phyloP scores from a whole-genome alignment of 2,113 vertebrate species.

The Geococcyx californianus region DNA sequence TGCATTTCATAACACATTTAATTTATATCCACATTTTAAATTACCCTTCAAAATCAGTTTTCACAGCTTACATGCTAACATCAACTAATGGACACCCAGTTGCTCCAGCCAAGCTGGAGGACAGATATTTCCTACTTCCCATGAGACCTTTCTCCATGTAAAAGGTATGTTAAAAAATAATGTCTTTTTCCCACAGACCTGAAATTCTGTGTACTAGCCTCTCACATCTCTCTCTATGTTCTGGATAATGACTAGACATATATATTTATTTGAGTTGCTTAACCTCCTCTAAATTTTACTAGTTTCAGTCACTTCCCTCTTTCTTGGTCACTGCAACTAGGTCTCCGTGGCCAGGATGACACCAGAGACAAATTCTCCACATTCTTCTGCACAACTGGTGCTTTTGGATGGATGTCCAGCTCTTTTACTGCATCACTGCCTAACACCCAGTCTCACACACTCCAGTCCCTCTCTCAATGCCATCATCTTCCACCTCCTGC shows the following conservation, averaged over 20 bases:
- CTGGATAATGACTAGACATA: not conserved
- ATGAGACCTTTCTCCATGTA: not conserved
- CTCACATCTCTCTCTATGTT: not conserved
- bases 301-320: not conserved
- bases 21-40: not conserved
- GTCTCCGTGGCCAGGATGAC: not conserved
- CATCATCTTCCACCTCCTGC: not conserved
- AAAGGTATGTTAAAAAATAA: not conserved
- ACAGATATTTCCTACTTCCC: not conserved
- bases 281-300: not conserved
- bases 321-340: not conserved
- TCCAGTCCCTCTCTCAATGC: not conserved
- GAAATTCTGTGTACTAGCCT: not conserved
- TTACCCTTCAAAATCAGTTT: not conserved
- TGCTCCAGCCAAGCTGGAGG: not conserved
- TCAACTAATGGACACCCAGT: not conserved
- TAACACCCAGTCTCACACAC: not conserved
- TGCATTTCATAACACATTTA: not conserved
- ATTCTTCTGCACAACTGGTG: not conserved
- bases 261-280: not conserved
- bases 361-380: not conserved
- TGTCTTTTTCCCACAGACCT: not conserved
- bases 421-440: not conserved
- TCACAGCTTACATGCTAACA: not conserved
- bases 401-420: not conserved